Conservation (phyloP, 2,113 vertebrate genomes). For the Daboia siamensis region DNA sequence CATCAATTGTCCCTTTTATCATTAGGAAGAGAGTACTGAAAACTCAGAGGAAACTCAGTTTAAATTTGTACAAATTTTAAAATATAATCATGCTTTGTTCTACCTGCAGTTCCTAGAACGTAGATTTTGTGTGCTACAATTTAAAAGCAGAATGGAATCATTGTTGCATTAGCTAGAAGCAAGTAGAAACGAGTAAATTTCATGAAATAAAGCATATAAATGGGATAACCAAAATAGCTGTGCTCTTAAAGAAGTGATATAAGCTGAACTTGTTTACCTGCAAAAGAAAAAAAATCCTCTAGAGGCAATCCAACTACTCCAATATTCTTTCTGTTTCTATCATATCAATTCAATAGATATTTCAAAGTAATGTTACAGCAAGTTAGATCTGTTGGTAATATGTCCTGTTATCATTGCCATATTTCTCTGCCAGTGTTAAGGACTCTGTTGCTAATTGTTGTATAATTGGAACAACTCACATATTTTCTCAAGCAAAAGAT, state of each 20-base stretch:
- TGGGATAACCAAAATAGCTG: constrained; percentile 2
- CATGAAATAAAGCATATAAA: constrained; percentile 18
- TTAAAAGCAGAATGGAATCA: constrained; percentile 7
- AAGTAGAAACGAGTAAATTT: background rate
- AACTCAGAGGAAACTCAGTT: constrained; percentile 2
- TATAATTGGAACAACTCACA: background rate
- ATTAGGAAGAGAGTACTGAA: constrained; percentile 31
- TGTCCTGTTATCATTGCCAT: background rate
- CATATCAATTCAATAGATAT: background rate
- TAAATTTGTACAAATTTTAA: background rate
- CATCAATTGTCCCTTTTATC: constrained; percentile 8
- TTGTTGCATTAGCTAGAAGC: background rate
- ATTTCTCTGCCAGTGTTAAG: background rate
- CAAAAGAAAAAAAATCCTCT: background rate
- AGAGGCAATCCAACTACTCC: no score
- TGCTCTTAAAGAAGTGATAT: background rate
- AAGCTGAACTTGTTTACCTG: background rate
- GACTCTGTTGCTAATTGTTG: background rate
- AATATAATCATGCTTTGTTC: constrained; percentile 5
- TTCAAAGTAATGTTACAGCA: background rate
- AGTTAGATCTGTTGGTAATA: background rate
- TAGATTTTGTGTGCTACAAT: constrained; percentile 10
- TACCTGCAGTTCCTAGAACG: background rate
- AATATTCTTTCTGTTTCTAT: background rate
- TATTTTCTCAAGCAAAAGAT: background rate